Base-by-base conservation (phyloP, 2,888 invertebrate genomes). In the Torymus tubicola region DNA sequence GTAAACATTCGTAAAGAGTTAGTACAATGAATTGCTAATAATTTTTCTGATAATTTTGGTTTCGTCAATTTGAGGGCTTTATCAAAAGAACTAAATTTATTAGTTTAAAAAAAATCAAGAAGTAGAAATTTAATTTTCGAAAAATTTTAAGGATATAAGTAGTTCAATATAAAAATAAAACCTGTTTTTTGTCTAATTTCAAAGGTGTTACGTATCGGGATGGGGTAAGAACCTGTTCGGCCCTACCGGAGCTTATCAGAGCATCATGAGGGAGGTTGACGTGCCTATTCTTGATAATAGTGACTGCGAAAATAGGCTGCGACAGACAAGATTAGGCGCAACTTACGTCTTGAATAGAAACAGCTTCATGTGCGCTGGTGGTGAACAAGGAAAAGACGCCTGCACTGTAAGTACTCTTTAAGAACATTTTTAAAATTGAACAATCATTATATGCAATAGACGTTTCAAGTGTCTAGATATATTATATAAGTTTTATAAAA, bases 161-260 rank as follows among this genome's bases (percentile, higher is more conserved):
- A 31, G 31, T 31, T 31, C 5, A 31, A 31, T 21, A 21, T 21
- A 21, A 21, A 21, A 21, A 21, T 21, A 21, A 31, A 31, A 31
- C 2, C 3, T 5, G 2, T 31, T 5, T 31, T 3, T 31, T 31
- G 4, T 31, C 31, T 31, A 31, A 31, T 31, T 31, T 31, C 0
- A 31, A 31, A 92, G 92, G 82, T 95, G 95, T 86, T 93, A 92
- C 91, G 95, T 96, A 0, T 92, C 95, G n/a, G 98, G 98, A 13
- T 98, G 97, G 97, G 98, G 98, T 14, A 96, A 96, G 88, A 93
- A 96, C 84, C 94, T 95, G 84, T 98, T 96, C 82, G 93, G 92
- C 1, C 60, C 90, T 2, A 87, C 70, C 14, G 92, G 89, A 89
- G 92, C 90, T 82, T 94, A 93, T 86, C 94, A 95, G 88, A 93